Evolutionary conservation across 2,888 invertebrate genomes (phyloP).

Genomic region (Eupithecia pulchellata): DNA sequence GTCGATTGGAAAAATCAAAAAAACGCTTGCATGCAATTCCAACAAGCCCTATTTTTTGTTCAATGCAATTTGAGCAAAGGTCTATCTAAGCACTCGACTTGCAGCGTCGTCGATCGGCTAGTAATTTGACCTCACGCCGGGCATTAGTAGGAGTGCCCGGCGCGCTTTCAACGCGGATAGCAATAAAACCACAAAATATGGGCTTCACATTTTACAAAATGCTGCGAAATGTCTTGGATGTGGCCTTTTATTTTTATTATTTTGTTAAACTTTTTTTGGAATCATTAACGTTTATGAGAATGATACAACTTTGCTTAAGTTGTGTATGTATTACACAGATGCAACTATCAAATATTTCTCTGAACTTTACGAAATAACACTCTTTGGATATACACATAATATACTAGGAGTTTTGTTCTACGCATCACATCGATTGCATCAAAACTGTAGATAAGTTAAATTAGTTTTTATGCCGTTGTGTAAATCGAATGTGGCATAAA

Average conservation of each 20-base stretch:
- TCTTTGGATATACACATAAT: not conserved
- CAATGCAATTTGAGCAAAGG: constrained; percentile 66
- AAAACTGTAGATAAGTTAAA: not conserved
- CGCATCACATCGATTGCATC: not conserved
- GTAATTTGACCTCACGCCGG: constrained; percentile 77
- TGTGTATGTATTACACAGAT: not conserved
- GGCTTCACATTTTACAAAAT: constrained; percentile 66
- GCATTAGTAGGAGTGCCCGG: constrained; percentile 72
- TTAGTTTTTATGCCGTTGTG: not conserved
- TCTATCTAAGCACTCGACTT: constrained; percentile 69
- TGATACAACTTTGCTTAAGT: not conserved
- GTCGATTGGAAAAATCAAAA: constrained; percentile 67
- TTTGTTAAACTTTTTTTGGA: not conserved
- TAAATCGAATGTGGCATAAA: not conserved
- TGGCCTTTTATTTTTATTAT: constrained; percentile 51
- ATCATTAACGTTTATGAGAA: not conserved
- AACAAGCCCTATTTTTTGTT: constrained; percentile 68
- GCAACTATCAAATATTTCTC: not conserved
- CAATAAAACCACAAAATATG: constrained; percentile 72
- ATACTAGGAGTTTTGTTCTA: not conserved
- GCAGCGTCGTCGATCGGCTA: constrained; percentile 56
- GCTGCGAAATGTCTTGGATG: constrained; percentile 62
- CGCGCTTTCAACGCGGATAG: constrained; percentile 70
- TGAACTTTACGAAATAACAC: not conserved
- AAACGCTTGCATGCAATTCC: constrained; percentile 65